Evolutionary conservation across 2,113 vertebrate species (phyloP), one percentile per base, ranked within the genome.

Genomic region (Elephas maximus): DNA sequence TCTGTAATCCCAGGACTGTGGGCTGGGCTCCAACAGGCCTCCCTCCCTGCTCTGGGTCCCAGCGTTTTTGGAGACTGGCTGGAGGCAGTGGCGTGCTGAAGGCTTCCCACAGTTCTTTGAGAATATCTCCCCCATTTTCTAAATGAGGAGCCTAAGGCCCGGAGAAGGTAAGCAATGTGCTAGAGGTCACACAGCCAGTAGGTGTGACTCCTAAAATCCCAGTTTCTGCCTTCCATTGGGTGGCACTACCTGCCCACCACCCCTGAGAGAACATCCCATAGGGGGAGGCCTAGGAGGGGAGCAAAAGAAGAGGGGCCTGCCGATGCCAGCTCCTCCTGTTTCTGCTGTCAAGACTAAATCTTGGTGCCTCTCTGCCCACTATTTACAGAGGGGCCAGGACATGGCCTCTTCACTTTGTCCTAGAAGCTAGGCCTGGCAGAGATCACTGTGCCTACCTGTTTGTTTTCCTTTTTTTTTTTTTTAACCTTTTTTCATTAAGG

Each of bases 61-160:
- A 11, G 37, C 62, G 14, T 53, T 10, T 18, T 3, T 11, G 33
- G 45, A 7, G 15, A 12, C 20, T 23, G 73, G 8, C 15, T 21
- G 12, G 44, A 69, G 80, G 71, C 5, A 15, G 63, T 23, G 15
- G 7, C 11, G 83, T n/a, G 33, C 62, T 18, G 6, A 60, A 14
- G 20, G n/a, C 26, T 65, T n/a, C 33, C 67, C 60, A 37, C 37
- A 7, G 88, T 60, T 74, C 62, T 92, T 8, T 28, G 33, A 88
- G 51, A 57, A 4, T 7, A 9, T 3, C 37, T 24, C 24, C 53
- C 28, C 45, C 26, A 14, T 67, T 62, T 71, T 89, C 63, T 2
- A 65, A 78, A 41, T n/a, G 67, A 91, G 92, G 51, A 7, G 28
- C 21, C 79, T 26, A 24, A 90, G 88, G 65, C 45, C 41, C 85